Evolutionary conservation across 2,888 invertebrate species (phyloP).

Genomic region (Bembecia ichneumoniformis): DNA sequence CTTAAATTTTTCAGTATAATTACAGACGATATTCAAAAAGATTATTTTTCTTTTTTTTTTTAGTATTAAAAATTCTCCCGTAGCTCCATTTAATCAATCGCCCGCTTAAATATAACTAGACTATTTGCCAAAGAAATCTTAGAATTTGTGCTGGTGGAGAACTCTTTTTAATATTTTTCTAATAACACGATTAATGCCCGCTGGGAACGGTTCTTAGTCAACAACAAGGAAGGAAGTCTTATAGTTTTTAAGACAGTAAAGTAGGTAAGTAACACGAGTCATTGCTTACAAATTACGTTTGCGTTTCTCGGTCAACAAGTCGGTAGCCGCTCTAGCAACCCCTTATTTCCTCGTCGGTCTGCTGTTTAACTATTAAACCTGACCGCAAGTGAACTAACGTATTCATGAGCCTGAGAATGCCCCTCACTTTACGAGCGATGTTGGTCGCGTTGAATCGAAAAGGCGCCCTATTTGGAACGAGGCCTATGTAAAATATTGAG

Average conservation of each 20-base stretch:
- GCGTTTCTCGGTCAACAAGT: conserved; percentile 1
- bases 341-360: conserved; percentile 3
- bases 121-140: too few relatives aligned
- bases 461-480: conserved; percentile 52
- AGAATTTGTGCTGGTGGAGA: too few relatives aligned
- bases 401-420: conserved; percentile 65
- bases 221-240: background rate
- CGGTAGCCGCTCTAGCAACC: conserved; percentile 1
- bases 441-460: conserved; percentile 55
- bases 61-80: too few relatives aligned
- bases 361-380: conserved; percentile 59
- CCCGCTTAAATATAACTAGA: too few relatives aligned
- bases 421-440: conserved; percentile 57
- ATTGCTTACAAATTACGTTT: background rate
- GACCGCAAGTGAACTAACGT: conserved; percentile 51
- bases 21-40: too few relatives aligned
- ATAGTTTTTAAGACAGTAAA: background rate
- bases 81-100: too few relatives aligned
- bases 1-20: too few relatives aligned
- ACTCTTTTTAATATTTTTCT: too few relatives aligned
- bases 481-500: conserved; percentile 46
- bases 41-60: too few relatives aligned
- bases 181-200: too few relatives aligned
- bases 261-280: background rate
- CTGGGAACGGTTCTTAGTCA: too few relatives aligned